Evolutionary conservation across 2,797 vertebrate species (phyloP).

Genomic region (Onychomys arenicola): DNA sequence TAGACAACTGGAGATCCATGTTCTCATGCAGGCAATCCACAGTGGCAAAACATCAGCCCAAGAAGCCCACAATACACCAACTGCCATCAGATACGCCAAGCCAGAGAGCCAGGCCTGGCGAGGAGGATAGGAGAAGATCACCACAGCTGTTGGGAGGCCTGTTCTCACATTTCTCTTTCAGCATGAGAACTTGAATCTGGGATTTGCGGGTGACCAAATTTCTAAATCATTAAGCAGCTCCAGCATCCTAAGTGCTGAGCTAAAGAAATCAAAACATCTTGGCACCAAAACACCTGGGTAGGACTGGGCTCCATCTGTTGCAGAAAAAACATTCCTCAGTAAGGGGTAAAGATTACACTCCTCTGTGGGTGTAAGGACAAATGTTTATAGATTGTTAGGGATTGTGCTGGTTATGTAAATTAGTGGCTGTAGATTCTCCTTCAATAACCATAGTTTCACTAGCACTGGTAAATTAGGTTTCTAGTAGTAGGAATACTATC

Average conservation of each 20-base stretch:
- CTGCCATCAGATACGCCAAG: not conserved
- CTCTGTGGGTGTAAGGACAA: not conserved
- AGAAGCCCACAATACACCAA: fast-evolving
- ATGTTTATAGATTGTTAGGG: not conserved
- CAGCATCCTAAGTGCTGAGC: not conserved
- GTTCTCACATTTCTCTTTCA: not conserved
- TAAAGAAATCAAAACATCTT: not conserved
- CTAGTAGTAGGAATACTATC: not conserved
- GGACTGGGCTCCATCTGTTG: not conserved
- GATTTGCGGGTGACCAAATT: not conserved
- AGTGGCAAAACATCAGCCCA: not conserved
- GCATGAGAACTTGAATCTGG: not conserved
- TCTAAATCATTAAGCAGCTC: not conserved
- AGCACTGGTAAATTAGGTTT: not conserved
- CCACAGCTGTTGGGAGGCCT: not conserved
- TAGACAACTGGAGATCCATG: not conserved
- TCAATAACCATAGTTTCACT: not conserved
- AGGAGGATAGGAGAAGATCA: too few relatives aligned
- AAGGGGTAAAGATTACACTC: not conserved
- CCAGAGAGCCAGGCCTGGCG: not conserved
- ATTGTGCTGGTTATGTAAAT: not conserved
- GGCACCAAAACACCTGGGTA: not conserved
- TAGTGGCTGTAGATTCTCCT: not conserved
- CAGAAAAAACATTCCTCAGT: not conserved
- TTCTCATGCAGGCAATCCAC: not conserved